These are phyloP conservation scores for Galaxea fascicularis DNA, from an alignment of 92 coral and sea anemone species.

Conservation along the genomic window DNA sequence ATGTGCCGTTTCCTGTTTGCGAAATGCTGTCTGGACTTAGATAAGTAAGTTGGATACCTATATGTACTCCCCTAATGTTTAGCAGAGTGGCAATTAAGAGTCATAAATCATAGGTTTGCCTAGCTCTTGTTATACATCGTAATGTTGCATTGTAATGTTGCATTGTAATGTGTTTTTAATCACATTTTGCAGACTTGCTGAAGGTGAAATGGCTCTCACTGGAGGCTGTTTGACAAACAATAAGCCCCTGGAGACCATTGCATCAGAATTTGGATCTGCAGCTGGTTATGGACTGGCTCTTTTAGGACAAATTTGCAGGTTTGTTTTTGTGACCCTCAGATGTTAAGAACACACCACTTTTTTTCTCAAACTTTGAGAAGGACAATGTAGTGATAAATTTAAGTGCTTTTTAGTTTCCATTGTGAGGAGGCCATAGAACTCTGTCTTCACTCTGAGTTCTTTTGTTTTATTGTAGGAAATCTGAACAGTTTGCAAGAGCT, in stretches of 20 bases:
- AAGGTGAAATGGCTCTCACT: conserved; percentile 93
- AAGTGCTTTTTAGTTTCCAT: no score
- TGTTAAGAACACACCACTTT: no score
- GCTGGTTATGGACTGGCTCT: conserved; percentile 97
- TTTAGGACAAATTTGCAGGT: conserved; percentile 97
- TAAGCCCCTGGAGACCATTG: conserved; percentile 88
- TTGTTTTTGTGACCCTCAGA: background rate
- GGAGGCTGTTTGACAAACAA: conserved; percentile 90
- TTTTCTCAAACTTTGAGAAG: no score
- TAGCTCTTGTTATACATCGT: no score
- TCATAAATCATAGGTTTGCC: no score
- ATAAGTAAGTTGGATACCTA: conserved; percentile 80
- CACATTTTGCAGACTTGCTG: conserved; percentile 74
- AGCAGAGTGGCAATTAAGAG: no score
- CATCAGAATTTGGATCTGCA: conserved; percentile 93
- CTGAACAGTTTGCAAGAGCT: conserved; percentile 90
- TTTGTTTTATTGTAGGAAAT: conserved; percentile 72
- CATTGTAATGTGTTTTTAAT: background rate
- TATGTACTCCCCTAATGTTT: background rate
- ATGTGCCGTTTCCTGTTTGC: conserved; percentile 96
- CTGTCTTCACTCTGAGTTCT: background rate
- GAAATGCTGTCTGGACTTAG: conserved; percentile 91
- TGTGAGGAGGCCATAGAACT: no score
- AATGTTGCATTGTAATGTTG: no score
- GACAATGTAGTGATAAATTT: no score